Conservation (phyloP, 2,113 vertebrate genomes). For the Leiothrix lutea region DNA sequence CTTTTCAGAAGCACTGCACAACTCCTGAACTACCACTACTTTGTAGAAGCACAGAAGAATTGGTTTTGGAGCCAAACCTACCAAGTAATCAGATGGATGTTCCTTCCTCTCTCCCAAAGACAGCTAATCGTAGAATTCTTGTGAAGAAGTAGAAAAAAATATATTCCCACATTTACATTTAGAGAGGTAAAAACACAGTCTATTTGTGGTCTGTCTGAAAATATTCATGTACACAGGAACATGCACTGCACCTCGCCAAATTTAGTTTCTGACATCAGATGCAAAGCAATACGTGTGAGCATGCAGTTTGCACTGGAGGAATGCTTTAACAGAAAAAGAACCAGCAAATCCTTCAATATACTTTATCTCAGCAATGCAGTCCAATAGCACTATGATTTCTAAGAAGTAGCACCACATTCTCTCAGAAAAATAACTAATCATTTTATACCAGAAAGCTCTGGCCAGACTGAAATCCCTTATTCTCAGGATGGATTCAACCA, state of each 20-base stretch:
- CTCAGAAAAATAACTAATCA: not conserved
- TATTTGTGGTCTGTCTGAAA: not conserved
- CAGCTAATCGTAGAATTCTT: not conserved
- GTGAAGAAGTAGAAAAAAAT: not conserved
- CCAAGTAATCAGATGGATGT: not conserved
- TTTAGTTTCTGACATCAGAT: not conserved
- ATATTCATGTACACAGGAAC: not conserved
- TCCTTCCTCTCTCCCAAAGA: not conserved
- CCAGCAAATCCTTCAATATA: not conserved
- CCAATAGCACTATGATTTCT: not conserved
- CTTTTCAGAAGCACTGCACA: not conserved
- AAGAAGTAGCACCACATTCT: not conserved
- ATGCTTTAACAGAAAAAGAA: not conserved
- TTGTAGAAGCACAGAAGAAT: not conserved
- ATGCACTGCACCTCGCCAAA: not conserved
- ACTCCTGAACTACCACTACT: not conserved
- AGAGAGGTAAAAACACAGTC: not conserved
- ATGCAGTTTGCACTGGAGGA: not conserved
- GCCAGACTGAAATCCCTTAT: not conserved
- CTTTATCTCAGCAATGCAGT: not conserved
- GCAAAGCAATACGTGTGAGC: not conserved
- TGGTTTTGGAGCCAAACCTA: not conserved
- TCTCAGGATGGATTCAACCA: not conserved
- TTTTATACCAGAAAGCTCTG: not conserved
- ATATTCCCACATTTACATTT: rapidly evolving